Evolutionary conservation across 2,888 invertebrate genomes (phyloP).

Genomic region (Hololepta plana): DNA sequence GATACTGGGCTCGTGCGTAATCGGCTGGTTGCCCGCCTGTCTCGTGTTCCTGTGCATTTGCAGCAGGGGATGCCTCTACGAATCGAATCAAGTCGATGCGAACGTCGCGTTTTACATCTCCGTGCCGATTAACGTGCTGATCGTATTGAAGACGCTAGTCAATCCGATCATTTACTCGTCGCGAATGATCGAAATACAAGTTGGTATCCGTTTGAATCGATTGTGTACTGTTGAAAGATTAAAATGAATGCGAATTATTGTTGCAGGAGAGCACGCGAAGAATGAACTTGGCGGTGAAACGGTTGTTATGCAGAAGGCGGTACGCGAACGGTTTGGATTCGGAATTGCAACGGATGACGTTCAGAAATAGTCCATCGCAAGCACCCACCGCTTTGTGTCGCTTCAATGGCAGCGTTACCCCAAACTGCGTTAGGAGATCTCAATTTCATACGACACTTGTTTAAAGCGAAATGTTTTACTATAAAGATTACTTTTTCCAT

Average conservation of each 20-base stretch:
- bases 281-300: conserved; percentile 22
- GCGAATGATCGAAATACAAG: conserved; percentile 45
- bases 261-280: conserved; percentile 25
- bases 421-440: no score
- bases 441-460: conserved; percentile 2
- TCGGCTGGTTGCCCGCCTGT: conserved; percentile 45
- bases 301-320: conserved; percentile 16
- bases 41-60: conserved; percentile 38
- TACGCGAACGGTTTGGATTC: conserved; percentile 16
- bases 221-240: neutral
- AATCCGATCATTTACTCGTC: conserved; percentile 50
- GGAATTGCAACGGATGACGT: conserved; percentile 16
- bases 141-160: conserved; percentile 41
- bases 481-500: no score
- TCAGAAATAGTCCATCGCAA: no score
- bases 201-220: conserved; percentile 14
- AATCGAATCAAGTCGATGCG: conserved; percentile 10
- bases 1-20: conserved; percentile 37
- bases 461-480: no score
- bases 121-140: conserved; percentile 28
- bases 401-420: conserved; percentile 13
- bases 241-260: conserved; percentile 7
- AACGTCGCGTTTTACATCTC: conserved; percentile 11
- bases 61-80: conserved; percentile 19
- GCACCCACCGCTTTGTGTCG: conserved; percentile 13